These are phyloP conservation scores for Halcyon badia DNA, from an alignment of 2,797 vertebrate species.

Conservation along the genomic window DNA sequence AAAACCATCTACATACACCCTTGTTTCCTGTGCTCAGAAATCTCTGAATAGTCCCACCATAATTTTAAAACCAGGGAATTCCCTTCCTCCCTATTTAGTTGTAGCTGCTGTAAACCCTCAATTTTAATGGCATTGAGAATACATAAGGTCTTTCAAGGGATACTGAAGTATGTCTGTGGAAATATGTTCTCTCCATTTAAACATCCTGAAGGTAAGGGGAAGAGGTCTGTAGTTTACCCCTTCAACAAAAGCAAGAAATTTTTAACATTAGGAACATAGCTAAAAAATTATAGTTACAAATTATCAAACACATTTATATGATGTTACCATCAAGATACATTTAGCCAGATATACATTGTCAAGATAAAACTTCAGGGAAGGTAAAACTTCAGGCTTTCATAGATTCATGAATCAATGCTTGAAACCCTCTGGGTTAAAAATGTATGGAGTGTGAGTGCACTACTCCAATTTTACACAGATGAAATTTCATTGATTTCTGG, in stretches of 20 bases:
- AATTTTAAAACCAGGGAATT: not conserved
- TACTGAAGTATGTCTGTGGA: not conserved
- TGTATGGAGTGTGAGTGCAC: not conserved
- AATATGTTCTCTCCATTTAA: not conserved
- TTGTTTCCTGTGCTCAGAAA: not conserved
- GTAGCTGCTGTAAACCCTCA: not conserved
- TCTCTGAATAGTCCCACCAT: not conserved
- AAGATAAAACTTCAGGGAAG: not conserved
- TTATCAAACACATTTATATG: fast-evolving
- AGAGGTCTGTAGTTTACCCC: not conserved
- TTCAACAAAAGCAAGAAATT: not conserved
- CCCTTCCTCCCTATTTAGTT: not conserved
- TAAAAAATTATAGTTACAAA: not conserved
- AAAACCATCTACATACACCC: not conserved
- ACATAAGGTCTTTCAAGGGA: not conserved
- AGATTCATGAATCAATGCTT: not conserved
- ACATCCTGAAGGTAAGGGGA: not conserved
- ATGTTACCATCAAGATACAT: not conserved
- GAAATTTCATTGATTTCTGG: not conserved
- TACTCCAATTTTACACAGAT: not conserved
- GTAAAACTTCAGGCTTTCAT: not conserved
- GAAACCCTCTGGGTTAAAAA: not conserved
- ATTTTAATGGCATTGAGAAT: not conserved
- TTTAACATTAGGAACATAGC: not conserved
- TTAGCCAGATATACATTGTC: not conserved